Percentiles rank a stretch among this genome's conserved stretches.
These are phyloP conservation scores for Typhlomys cinereus DNA, from an alignment of 2,113 vertebrate genomes.

Conservation along the genomic window DNA sequence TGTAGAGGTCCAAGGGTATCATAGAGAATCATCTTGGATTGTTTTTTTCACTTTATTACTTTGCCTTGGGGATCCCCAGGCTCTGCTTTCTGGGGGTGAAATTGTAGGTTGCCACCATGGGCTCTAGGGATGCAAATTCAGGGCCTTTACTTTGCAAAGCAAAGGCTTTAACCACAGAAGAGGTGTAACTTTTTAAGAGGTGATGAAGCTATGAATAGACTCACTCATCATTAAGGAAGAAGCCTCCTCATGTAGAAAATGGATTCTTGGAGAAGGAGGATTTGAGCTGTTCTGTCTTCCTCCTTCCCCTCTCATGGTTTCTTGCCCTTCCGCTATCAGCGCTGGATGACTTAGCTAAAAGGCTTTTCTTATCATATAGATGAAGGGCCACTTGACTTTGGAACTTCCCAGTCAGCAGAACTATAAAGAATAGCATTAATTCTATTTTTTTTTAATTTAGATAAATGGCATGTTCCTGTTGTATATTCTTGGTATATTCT, in stretches of 20 bases:
- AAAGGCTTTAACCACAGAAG: too few species aligned
- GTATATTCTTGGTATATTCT: neutral
- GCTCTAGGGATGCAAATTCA: too few species aligned
- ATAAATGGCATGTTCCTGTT: too few species aligned
- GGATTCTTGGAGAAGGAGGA: neutral
- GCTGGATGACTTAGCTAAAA: neutral
- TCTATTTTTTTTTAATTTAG: too few species aligned
- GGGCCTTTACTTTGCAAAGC: too few species aligned
- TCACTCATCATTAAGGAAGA: fast-evolving
- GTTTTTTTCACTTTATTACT: too few species aligned
- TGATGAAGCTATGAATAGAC: neutral
- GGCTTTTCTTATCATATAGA: neutral
- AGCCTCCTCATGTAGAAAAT: neutral
- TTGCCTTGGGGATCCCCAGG: too few species aligned
- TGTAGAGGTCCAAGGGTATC: too few species aligned
- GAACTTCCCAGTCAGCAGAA: neutral
- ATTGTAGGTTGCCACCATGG: too few species aligned
- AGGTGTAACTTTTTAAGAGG: neutral
- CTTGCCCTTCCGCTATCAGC: neutral
- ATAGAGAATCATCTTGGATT: too few species aligned
- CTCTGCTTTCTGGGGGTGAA: too few species aligned
- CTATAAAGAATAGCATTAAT: too few species aligned
- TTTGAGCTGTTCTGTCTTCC: neutral
- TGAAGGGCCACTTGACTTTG: neutral
- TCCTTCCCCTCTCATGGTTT: neutral